Conservation (phyloP, 2,797 vertebrate genomes). For the Chloroceryle inda region DNA sequence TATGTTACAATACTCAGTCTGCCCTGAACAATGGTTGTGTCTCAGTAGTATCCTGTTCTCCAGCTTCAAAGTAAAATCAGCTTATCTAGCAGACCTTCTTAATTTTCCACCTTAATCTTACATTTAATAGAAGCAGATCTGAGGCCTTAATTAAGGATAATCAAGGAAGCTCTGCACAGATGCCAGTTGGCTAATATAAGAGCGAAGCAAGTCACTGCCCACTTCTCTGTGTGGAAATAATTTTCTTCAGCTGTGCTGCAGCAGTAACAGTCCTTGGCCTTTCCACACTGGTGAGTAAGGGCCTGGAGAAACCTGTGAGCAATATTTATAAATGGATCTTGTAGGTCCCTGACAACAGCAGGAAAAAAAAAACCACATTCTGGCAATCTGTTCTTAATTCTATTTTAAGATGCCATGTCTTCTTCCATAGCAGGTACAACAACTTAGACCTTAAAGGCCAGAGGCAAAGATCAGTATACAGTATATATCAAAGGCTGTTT, state of each 20-base stretch:
- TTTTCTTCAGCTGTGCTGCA: slow-evolving; percentile 6
- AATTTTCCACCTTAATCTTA: not conserved
- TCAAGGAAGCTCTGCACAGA: not conserved
- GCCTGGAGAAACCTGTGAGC: slow-evolving; percentile 23
- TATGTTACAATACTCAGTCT: not conserved
- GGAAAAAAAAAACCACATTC: not conserved
- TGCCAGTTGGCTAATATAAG: not conserved
- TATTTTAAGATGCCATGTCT: slow-evolving; percentile 1
- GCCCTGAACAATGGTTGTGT: not conserved
- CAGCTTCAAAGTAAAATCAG: not conserved
- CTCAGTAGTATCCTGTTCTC: not conserved
- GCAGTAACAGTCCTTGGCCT: slow-evolving; percentile 20
- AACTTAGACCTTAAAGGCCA: not conserved
- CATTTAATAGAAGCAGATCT: not conserved
- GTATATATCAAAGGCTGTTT: not conserved
- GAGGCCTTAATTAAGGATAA: not conserved
- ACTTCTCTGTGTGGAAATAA: slow-evolving; percentile 3
- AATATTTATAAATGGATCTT: slow-evolving; percentile 22
- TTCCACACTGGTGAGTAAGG: slow-evolving; percentile 19
- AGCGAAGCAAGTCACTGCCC: slow-evolving; percentile 6
- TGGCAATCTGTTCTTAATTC: slow-evolving; percentile 5
- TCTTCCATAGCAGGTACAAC: not conserved
- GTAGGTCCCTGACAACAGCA: slow-evolving; percentile 2
- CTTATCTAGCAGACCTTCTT: not conserved
- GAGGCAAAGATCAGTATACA: not conserved